Conservation (phyloP, 2,888 invertebrate genomes). For the Podabrus alpinus region DNA sequence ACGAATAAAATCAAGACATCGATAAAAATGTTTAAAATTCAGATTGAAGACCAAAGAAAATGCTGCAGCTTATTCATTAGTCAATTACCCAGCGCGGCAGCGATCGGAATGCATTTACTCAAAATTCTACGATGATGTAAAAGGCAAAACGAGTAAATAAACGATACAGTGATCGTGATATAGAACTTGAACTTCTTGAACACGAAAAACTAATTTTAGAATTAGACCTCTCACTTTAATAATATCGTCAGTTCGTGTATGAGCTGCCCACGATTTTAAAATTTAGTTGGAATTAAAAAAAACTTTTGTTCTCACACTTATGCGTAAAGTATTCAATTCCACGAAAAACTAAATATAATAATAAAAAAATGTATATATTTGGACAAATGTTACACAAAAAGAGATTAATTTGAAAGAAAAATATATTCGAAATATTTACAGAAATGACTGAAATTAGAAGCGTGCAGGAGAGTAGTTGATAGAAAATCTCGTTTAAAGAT, state of each 20-base stretch:
- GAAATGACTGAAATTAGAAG: neutral
- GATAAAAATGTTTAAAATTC: neutral
- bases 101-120: neutral
- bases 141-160: neutral
- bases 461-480: neutral
- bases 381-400: too few species aligned
- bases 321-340: neutral
- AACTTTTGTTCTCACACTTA: neutral
- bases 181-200: neutral
- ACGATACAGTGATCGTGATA: neutral
- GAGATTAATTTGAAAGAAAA: neutral
- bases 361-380: too few species aligned
- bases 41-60: too few species aligned
- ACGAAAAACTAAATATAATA: neutral
- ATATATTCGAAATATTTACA: neutral
- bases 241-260: neutral
- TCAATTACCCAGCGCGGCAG: too few species aligned
- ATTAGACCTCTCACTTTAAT: neutral
- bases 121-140: neutral
- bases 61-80: neutral
- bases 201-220: neutral
- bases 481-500: neutral
- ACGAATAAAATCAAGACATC: neutral
- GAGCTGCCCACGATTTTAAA: neutral
- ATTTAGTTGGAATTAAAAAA: neutral